phyloP scores from a whole-genome alignment of 2,797 vertebrate genomes.

The Neomorphus geoffroyi region DNA sequence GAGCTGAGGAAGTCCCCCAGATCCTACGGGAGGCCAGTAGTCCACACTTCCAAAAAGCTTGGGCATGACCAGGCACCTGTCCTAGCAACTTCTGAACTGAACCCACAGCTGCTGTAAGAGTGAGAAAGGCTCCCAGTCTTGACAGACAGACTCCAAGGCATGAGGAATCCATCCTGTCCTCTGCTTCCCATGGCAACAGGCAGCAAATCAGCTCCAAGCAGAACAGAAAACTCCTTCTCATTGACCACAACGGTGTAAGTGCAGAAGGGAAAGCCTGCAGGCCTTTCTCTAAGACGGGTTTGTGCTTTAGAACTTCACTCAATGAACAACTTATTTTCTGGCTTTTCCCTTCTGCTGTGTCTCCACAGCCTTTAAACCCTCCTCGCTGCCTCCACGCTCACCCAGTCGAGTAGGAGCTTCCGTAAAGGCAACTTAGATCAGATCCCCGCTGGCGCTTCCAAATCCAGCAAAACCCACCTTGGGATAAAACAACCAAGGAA shows the following conservation, averaged over 20 bases:
- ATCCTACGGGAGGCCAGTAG: neutral
- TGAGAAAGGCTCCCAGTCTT: neutral
- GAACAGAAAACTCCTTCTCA: neutral
- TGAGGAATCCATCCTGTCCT: neutral
- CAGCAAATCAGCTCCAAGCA: neutral
- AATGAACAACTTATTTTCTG: neutral
- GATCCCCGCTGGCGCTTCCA: neutral
- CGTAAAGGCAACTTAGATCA: neutral
- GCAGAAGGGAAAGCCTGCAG: neutral
- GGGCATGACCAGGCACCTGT: neutral
- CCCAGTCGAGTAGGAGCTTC: neutral
- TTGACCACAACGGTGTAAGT: neutral
- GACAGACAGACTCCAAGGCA: neutral
- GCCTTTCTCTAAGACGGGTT: neutral
- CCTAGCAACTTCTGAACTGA: neutral
- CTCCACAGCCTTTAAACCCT: neutral
- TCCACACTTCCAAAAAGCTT: neutral
- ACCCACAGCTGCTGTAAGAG: neutral
- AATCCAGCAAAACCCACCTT: neutral
- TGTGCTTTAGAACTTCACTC: neutral
- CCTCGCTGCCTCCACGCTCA: neutral
- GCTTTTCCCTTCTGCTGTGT: fast-evolving
- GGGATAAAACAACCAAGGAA: neutral
- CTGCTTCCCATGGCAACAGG: neutral
- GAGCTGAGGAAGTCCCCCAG: neutral